Percentiles rank a stretch among this genome's conserved stretches.
phyloP scores from a whole-genome alignment of 2,888 invertebrate genomes.

The Agrilus cyanescens region DNA sequence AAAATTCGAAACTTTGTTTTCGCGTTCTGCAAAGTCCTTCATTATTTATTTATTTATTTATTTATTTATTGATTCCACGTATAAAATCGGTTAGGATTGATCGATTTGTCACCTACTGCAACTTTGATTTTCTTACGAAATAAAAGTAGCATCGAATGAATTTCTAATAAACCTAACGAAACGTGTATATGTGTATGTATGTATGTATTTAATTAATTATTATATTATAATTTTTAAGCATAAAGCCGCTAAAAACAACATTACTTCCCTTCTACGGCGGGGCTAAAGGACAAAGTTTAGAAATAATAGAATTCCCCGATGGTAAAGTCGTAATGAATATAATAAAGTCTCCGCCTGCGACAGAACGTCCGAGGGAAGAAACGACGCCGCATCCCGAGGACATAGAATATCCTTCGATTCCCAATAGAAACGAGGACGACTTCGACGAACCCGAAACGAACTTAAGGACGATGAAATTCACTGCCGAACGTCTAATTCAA shows the following conservation, averaged over 20 bases:
- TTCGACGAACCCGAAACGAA: conserved; percentile 40
- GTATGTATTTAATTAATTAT: not conserved
- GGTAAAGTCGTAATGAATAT: conserved; percentile 34
- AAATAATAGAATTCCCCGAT: conserved; percentile 42
- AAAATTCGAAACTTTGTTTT: no score
- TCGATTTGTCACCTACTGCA: no score
- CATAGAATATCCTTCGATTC: conserved; percentile 29
- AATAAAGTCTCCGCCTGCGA: conserved; percentile 30
- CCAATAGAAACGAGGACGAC: conserved; percentile 25
- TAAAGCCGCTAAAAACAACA: conserved; percentile 22
- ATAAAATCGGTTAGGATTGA: no score
- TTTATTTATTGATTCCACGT: no score
- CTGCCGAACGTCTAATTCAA: conserved; percentile 46
- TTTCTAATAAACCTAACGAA: not conserved
- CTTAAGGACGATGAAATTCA: conserved; percentile 44
- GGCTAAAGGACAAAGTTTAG: conserved; percentile 55
- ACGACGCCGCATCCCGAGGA: conserved; percentile 18
- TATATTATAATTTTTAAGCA: conserved; percentile 6
- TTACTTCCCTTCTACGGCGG: conserved; percentile 59
- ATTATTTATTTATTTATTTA: no score
- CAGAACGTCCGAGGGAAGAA: conserved; percentile 11
- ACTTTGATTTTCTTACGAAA: not conserved
- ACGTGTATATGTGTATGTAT: not conserved
- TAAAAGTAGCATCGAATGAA: not conserved
- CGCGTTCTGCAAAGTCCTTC: no score